Evolutionary conservation across 2,113 vertebrate species (phyloP).

Genomic region (Mormoops blainvillei): DNA sequence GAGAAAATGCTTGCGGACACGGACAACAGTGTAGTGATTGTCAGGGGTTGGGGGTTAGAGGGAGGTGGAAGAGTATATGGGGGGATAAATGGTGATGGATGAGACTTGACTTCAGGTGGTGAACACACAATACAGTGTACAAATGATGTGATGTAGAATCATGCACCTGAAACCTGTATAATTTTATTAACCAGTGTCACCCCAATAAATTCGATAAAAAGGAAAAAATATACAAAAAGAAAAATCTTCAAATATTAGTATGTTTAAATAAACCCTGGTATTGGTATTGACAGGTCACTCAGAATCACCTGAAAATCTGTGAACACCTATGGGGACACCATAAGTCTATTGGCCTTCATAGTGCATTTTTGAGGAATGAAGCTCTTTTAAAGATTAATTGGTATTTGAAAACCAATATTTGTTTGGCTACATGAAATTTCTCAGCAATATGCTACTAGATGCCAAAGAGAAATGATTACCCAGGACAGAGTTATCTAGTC

Average conservation of each 20-base stretch:
- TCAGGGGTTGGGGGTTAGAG: no score
- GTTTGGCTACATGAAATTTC: neutral
- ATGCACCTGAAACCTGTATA: no score
- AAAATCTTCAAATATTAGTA: neutral
- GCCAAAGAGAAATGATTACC: neutral
- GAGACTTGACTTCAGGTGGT: no score
- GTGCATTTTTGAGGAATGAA: neutral
- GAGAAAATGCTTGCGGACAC: no score
- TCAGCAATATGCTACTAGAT: neutral
- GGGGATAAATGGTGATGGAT: no score
- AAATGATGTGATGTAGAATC: no score
- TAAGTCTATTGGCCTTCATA: neutral
- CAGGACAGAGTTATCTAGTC: neutral
- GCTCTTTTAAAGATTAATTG: neutral
- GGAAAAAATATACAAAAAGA: no score
- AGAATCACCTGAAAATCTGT: neutral
- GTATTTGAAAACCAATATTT: neutral
- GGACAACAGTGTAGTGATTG: no score
- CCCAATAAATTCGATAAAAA: no score
- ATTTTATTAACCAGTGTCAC: no score
- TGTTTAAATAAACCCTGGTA: neutral
- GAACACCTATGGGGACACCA: neutral
- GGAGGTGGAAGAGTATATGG: no score
- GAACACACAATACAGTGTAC: no score
- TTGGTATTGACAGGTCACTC: neutral